Evolutionary conservation across 2,797 vertebrate species (phyloP).

Genomic region (Ispidina picta): DNA sequence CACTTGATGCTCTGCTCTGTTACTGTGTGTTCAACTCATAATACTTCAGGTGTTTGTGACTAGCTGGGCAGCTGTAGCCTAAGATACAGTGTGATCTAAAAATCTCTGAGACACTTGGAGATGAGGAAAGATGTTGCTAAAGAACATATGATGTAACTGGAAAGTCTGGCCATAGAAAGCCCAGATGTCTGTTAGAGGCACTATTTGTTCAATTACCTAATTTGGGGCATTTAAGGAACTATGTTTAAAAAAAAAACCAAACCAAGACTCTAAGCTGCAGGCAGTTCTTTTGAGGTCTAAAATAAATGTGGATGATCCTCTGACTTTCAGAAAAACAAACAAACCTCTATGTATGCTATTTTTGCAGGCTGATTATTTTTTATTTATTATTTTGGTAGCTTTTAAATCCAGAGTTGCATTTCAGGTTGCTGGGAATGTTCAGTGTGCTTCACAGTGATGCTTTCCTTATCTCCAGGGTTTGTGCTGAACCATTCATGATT

Average conservation of each 20-base stretch:
- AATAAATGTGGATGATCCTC: background rate
- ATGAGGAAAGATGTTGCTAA: background rate
- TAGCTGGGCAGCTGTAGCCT: background rate
- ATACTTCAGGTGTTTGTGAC: background rate
- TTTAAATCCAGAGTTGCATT: background rate
- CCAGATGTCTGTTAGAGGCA: background rate
- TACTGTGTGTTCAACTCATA: background rate
- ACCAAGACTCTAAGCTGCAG: background rate
- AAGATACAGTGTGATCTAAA: background rate
- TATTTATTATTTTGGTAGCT: background rate
- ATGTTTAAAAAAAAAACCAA: background rate
- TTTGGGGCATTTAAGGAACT: background rate
- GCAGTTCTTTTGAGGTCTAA: background rate
- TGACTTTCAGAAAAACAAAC: background rate
- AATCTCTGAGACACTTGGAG: background rate
- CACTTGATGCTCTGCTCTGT: accelerated
- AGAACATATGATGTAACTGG: background rate
- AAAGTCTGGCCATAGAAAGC: background rate
- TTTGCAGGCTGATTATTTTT: background rate
- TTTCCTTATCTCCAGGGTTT: background rate
- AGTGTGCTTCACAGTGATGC: background rate
- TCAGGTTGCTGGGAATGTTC: background rate
- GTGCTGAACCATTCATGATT: background rate
- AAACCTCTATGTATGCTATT: background rate
- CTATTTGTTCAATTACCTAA: background rate